phyloP scores from a whole-genome alignment of 2,797 vertebrate genomes.

The Dallia pectoralis region DNA sequence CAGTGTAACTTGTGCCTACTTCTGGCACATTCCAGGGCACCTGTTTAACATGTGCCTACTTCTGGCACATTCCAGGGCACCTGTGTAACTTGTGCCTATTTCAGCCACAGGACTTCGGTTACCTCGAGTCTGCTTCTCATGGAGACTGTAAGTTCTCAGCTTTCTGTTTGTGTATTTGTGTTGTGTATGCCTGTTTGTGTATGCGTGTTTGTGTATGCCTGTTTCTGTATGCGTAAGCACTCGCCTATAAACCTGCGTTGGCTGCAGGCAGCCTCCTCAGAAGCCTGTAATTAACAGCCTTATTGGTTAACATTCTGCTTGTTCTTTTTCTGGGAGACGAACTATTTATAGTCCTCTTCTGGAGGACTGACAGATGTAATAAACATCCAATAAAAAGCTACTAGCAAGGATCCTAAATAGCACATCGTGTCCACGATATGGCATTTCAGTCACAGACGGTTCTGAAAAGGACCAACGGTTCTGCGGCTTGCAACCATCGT shows the following conservation, averaged over 20 bases:
- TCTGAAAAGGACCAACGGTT: neutral
- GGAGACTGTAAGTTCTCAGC: neutral
- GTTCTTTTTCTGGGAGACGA: conserved; percentile 19
- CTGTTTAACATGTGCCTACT: too few relatives aligned
- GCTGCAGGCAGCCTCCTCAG: conserved; percentile 48
- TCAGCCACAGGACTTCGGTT: neutral
- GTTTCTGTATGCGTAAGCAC: conserved; percentile 10
- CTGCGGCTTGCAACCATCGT: neutral
- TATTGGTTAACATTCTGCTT: conserved; percentile 39
- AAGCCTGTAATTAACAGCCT: conserved; percentile 66
- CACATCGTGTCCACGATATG: neutral
- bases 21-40: too few relatives aligned
- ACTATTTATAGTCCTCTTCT: conserved; percentile 66
- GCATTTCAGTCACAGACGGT: neutral
- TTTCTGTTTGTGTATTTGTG: neutral
- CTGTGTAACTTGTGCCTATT: neutral
- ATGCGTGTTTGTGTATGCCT: neutral
- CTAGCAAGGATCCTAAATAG: conserved; percentile 27
- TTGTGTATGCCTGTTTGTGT: neutral
- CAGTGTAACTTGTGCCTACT: too few relatives aligned
- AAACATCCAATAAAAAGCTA: conserved; percentile 57
- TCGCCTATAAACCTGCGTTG: conserved; percentile 54
- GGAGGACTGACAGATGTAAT: conserved; percentile 63
- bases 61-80: too few relatives aligned
- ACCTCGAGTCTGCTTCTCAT: neutral